Base-by-base conservation (phyloP, 2,888 invertebrate genomes). In the Orthonevra nobilis region DNA sequence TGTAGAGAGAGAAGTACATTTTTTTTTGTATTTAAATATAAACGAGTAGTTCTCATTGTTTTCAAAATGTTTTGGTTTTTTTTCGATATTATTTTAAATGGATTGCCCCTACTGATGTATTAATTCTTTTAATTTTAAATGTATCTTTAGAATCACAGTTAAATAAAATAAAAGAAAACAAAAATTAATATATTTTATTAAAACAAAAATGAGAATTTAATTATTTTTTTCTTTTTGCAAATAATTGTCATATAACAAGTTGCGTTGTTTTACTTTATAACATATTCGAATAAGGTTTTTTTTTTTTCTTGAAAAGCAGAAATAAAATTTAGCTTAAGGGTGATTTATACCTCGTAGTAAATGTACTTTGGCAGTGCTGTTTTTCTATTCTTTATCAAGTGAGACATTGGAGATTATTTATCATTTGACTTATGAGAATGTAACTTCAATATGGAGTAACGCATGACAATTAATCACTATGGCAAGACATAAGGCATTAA, bases 111-210 rank as follows among this genome's bases (percentile, higher is more conserved):
- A 60, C 56, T 74, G 64, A 63, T 54, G 74, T 82, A 81, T 26
- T 60, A 81, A 79, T 74, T 75, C 15, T 73, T 26, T 81, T 81
- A 82, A 82, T 83, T 69, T 79, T 84, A 74, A 84, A 83, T 83
- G 82, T 83, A 85, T 84, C 83, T 86, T 84, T 84, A 85, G 83
- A 85, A 84, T 86, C 79, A 79, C 79, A 79, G 79, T 56, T 68
- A 56, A 79, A 73, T 34, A 60, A 61, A 79, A 56, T 9, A 36
- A 60, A 28, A 42, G 10, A 7, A 40, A 30, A 58, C 15, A 38
- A 1, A 56, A 68, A 28, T 4, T 30, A 19, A 2, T 15, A 0
- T 15, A 9, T 2, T 3, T 14, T 26, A 36, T n/a, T 30, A 23
- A 26, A 30, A 36, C 1, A 28, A 50, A 36, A 28, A 23, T 1